Percentiles rank a stretch among this genome's conserved stretches.
These are phyloP conservation scores for Drosophila phalerata DNA, from an alignment of 2,888 invertebrate species.

Conservation along the genomic window DNA sequence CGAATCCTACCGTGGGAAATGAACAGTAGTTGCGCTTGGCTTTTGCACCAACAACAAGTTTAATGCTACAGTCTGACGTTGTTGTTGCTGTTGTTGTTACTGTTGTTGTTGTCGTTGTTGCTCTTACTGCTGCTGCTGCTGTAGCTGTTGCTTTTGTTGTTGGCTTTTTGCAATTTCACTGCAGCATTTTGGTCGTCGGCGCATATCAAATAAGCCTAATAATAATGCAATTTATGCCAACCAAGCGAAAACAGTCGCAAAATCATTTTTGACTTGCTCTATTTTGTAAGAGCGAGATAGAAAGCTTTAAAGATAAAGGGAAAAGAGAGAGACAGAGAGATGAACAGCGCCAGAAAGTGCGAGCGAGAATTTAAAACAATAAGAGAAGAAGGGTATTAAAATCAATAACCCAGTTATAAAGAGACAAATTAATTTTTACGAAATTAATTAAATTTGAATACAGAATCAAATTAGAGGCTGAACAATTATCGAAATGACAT, in stretches of 20 bases:
- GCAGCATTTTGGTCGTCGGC: slow-evolving; percentile 73
- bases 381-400: no score
- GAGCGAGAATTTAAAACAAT: neutral
- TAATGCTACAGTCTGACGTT: slow-evolving; percentile 58
- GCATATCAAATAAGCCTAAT: slow-evolving; percentile 79
- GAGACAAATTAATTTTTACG: no score
- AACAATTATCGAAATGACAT: no score
- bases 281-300: slow-evolving; percentile 39
- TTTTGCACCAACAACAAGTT: slow-evolving; percentile 73
- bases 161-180: slow-evolving; percentile 75
- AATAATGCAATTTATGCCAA: slow-evolving; percentile 80
- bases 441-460: no score
- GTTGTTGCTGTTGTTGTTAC: slow-evolving; percentile 24
- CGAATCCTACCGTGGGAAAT: slow-evolving; percentile 85
- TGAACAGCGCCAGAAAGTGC: neutral
- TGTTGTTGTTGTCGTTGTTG: slow-evolving; percentile 38
- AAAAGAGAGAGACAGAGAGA: neutral
- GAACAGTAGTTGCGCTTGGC: slow-evolving; percentile 83
- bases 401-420: no score
- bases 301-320: neutral
- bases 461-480: no score
- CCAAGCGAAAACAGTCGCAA: slow-evolving; percentile 65
- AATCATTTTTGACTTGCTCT: slow-evolving; percentile 66
- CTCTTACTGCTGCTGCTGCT: slow-evolving; percentile 31
- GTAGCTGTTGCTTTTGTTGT: slow-evolving; percentile 47